Base-by-base conservation (phyloP, 2,888 invertebrate species). In the Trissolcus japonicus region DNA sequence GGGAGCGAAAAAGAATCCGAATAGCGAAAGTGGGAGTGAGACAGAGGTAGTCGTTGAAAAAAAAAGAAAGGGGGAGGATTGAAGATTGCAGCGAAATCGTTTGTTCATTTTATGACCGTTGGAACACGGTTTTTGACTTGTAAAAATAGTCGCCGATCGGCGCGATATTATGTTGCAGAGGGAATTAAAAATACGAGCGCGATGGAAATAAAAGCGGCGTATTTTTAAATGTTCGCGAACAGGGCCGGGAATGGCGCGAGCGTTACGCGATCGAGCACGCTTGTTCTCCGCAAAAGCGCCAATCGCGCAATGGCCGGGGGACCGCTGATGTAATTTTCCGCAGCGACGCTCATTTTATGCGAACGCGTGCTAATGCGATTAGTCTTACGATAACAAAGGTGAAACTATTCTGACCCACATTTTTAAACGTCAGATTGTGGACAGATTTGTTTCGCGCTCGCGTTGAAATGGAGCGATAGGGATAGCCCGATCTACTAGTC, bases 211-310 rank as follows among this genome's bases (percentile, higher is more conserved):
- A 65, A 59, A 46, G 9, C 54, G 29, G 48, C 51, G 59, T n/a
- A 72, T 72, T 65, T 72, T 72, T 72, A 72, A 63, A 55, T 48
- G 51, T 41, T 43, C 25, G 21, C 54, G 41, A 62, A 16, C 53
- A 55, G 55, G 41, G 63, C 46, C 56, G 63, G 57, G 66, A 48
- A 57, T 63, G 43, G 46, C 41, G 57, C 43, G 68, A 67, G 54
- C 54, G 51, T 75, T 75, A 75, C 63, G 68, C 67, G 69, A 75
- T 75, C 61, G 60, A 50, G 67, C 62, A 59, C 41, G 67, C 51
- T 46, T 17, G 69, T 63, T 35, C 61, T 55, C 50, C 69, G 29
- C 53, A 60, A 59, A 76, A 57, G 66, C 65, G 60, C 54, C 61
- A 65, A 71, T 76, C 68, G 69, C 69, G 76, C 29, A 76, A 76